phyloP scores from a whole-genome alignment of 1,140 invertebrate species.

The Heliconius hermathena region DNA sequence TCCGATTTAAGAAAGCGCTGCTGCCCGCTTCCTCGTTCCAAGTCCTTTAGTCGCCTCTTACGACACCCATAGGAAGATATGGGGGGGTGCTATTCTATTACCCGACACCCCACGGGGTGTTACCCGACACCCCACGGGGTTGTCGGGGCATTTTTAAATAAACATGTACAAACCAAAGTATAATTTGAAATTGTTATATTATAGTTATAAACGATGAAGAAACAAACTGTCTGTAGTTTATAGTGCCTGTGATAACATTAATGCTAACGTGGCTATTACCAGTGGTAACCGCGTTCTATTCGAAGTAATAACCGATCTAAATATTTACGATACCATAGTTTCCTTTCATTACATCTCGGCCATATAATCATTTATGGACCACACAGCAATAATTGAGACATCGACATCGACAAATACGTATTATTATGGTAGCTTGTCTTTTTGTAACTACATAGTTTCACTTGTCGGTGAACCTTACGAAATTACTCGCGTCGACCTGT shows the following conservation, averaged over 20 bases:
- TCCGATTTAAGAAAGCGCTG: no score
- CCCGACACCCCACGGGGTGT: no score
- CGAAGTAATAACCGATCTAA: constrained; percentile 70
- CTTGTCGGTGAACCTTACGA: constrained; percentile 50
- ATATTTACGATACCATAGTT: constrained; percentile 68
- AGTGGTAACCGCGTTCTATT: constrained; percentile 65
- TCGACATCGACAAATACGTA: constrained; percentile 58
- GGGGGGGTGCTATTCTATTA: no score
- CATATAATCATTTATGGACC: constrained; percentile 70
- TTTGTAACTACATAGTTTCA: constrained; percentile 39
- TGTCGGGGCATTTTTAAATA: background rate
- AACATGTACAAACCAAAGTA: background rate
- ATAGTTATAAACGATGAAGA: constrained; percentile 42
- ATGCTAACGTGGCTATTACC: constrained; percentile 67
- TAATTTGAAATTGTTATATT: background rate
- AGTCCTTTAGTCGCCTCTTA: no score
- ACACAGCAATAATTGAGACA: constrained; percentile 78
- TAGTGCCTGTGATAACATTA: constrained; percentile 64
- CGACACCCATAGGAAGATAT: no score
- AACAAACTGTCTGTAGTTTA: constrained; percentile 61
- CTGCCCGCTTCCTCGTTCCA: no score
- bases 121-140: no score
- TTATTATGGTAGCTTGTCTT: constrained; percentile 53
- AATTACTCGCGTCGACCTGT: constrained; percentile 49
- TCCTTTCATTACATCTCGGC: constrained; percentile 62